Evolutionary conservation across 2,888 invertebrate genomes (phyloP), one percentile per base, ranked within the genome.

Genomic region (Acleris laterana): DNA sequence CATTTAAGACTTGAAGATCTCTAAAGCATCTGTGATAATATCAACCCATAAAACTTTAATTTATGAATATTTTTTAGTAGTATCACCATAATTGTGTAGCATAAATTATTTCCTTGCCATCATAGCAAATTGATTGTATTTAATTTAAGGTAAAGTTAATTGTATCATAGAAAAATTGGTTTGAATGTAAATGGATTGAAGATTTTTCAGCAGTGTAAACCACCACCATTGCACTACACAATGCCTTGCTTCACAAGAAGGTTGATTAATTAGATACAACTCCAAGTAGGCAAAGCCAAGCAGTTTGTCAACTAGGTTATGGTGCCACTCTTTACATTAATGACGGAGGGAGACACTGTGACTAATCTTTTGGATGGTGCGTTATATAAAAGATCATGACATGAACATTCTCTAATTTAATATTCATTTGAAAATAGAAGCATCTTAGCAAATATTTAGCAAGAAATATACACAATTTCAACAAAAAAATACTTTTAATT

Each of bases 11-110:
- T 86, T 77, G 83, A 90, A 87, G 92, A 93, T 93, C 93, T 92
- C 93, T 88, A 84, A 89, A 87, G 88, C 84, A 90, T 90, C 92
- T 93, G 92, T 93, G 93, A 93, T 93, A 93, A 89, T 82, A 83
- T 80, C 85, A 90, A 88, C 88, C 89, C 83, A 88, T 88, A 85
- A 85, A 87, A 85, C 83, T 83, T 84, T 90, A 88, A 89, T 89
- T 88, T 90, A 90, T 90, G 77, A 83, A 81, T 75, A 83, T 82
- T 83, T 28, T 25, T 46, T 85, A 85, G 83, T 86, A 80, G 78
- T 84, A 78, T 81, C 83, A 81, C 72, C 70, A 69, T 70, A 68
- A 68, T 68, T 64, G 38, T 61, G 70, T 76, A 77, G 75, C 69
- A 70, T 75, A 75, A 74, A 82, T 78, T 83, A 81, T 83, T 81